A percentile compares a stretch with the other conserved stretches of the same genome.
phyloP scores from a whole-genome alignment of 2,113 vertebrate species.

The Glaucidium brasilianum region DNA sequence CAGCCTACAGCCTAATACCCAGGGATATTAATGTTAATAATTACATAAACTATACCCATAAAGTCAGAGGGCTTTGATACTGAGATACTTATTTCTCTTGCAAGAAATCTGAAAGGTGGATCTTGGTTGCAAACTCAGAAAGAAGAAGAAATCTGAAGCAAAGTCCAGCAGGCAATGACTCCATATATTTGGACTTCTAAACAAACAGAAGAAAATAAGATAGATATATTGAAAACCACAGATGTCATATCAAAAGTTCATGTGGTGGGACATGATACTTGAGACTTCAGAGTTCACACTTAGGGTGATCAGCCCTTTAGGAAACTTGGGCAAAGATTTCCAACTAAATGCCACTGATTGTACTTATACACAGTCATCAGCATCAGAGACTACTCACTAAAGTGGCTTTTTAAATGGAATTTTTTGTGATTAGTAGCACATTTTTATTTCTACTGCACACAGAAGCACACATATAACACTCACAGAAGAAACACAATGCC shows the following conservation, averaged over 20 bases:
- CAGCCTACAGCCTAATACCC: not conserved
- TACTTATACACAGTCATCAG: not conserved
- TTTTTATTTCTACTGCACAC: not conserved
- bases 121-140: not conserved
- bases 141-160: not conserved
- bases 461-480: not conserved
- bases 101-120: not conserved
- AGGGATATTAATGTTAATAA: not conserved
- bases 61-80: not conserved
- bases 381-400: not conserved
- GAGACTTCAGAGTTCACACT: not conserved
- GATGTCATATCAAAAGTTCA: not conserved
- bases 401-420: not conserved
- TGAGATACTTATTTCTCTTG: not conserved
- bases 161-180: not conserved
- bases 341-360: not conserved
- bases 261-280: not conserved
- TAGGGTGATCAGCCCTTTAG: not conserved
- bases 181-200: not conserved
- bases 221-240: not conserved
- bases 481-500: not conserved
- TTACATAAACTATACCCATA: not conserved
- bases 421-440: not conserved
- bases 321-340: not conserved
- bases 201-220: not conserved